phyloP scores from a whole-genome alignment of 2,113 vertebrate genomes.

The Odontophorus gujanensis region DNA sequence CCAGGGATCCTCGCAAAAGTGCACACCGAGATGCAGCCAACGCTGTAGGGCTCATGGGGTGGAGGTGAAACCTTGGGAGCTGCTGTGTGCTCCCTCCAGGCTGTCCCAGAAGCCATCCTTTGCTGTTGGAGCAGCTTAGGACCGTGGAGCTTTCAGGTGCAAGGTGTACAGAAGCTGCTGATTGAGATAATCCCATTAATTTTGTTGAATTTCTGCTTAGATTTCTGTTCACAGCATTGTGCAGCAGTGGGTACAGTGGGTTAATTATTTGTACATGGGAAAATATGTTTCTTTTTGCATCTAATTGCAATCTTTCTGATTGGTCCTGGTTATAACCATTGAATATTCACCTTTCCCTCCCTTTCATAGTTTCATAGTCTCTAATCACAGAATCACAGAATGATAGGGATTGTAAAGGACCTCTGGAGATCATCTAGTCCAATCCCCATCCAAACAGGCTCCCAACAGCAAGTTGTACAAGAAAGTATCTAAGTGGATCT shows the following conservation, averaged over 20 bases:
- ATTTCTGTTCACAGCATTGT: neutral
- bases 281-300: neutral
- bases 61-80: fast-evolving
- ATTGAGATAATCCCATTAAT: neutral
- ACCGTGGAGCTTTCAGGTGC: neutral
- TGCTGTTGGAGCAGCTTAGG: neutral
- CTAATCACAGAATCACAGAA: too few species aligned
- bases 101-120: neutral
- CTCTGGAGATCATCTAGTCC: too few species aligned
- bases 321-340: neutral
- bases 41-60: fast-evolving
- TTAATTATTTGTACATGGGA: fast-evolving
- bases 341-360: neutral
- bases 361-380: neutral
- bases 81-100: fast-evolving
- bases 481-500: too few species aligned
- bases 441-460: too few species aligned
- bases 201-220: neutral
- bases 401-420: too few species aligned
- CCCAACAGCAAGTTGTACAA: too few species aligned
- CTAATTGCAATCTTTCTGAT: neutral
- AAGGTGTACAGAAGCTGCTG: neutral
- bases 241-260: neutral
- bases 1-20: constrained; percentile 74
- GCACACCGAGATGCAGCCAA: neutral